These are phyloP conservation scores for Onychomys arenicola DNA, from an alignment of 2,797 vertebrate species.

Conservation along the genomic window DNA sequence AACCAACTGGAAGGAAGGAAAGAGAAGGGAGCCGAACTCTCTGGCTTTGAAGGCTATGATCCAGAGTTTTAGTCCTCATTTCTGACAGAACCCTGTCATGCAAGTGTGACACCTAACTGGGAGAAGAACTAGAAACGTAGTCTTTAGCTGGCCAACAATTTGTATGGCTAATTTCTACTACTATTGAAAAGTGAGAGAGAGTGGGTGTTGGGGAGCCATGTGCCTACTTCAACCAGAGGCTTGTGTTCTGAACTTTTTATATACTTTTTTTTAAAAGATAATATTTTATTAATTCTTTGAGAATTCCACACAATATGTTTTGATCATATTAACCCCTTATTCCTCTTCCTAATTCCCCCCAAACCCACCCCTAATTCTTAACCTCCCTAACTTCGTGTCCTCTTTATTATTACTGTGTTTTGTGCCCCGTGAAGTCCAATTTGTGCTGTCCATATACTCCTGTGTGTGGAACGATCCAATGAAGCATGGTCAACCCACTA, in stretches of 20 bases:
- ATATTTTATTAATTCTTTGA: background rate
- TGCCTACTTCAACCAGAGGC: background rate
- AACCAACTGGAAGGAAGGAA: background rate
- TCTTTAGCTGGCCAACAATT: background rate
- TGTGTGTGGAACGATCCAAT: no score
- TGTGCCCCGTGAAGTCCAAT: background rate
- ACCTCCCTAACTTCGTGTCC: no score
- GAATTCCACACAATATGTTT: background rate
- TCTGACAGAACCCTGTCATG: background rate
- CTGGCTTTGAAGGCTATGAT: background rate
- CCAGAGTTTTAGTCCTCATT: background rate
- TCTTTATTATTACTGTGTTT: background rate
- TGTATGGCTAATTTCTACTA: background rate
- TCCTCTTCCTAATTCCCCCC: background rate
- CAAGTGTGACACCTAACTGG: no score
- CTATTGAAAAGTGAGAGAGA: background rate
- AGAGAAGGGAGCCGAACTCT: background rate
- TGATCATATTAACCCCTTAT: background rate
- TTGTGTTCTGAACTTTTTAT: background rate
- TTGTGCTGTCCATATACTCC: background rate
- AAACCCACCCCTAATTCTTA: background rate
- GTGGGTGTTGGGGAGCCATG: background rate
- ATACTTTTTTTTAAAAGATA: no score
- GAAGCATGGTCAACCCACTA: background rate
- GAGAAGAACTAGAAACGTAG: background rate